Evolutionary conservation across 2,888 invertebrate genomes (phyloP).

Genomic region (Scrobipalpa atriplicella): DNA sequence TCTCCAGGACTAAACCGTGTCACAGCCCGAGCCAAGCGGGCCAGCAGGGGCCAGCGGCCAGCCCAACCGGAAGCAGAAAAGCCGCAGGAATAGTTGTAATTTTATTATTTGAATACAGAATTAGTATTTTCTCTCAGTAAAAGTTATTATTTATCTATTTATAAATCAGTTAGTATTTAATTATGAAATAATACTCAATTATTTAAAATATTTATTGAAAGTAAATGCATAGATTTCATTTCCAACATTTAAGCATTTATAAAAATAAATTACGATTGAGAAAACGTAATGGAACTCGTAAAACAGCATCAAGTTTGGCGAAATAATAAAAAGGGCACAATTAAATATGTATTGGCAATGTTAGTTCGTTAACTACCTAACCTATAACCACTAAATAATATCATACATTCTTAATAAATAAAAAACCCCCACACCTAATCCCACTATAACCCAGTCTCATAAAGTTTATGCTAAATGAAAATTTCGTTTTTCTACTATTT

Average conservation of each 20-base stretch:
- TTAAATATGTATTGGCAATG: slow-evolving; percentile 6
- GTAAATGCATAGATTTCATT: slow-evolving; percentile 28
- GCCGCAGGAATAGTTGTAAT: background rate
- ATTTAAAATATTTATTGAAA: slow-evolving; percentile 15
- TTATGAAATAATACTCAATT: background rate
- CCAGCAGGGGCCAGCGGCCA: background rate
- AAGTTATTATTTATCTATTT: too few relatives aligned
- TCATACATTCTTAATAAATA: slow-evolving; percentile 24
- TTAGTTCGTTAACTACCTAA: slow-evolving; percentile 3
- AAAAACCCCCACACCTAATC: slow-evolving; percentile 51
- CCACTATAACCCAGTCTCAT: slow-evolving; percentile 26
- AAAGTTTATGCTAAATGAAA: slow-evolving; percentile 25
- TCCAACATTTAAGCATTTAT: slow-evolving; percentile 2
- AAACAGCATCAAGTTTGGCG: background rate
- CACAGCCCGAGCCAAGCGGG: background rate
- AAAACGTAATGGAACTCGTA: background rate
- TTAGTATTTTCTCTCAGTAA: background rate
- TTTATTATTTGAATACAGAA: too few relatives aligned
- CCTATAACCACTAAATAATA: slow-evolving; percentile 5
- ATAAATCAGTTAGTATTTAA: background rate
- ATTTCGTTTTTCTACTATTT: background rate
- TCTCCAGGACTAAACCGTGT: background rate
- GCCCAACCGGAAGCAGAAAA: background rate
- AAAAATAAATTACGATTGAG: background rate
- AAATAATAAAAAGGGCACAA: background rate